These are phyloP conservation scores for human (Homo sapiens) DNA, from an alignment of 2,113 vertebrate species.

Conservation along the genomic window GRCh38 chr6:25779001-25779500, in stretches of 20 bases:
- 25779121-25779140: constrained; percentile 81
- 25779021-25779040: not conserved
- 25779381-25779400: not conserved
- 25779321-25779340: not conserved
- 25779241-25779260: not conserved
- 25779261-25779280: too few species aligned
- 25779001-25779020: not conserved
- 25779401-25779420: not conserved
- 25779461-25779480: constrained; percentile 1
- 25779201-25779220: rapidly evolving
- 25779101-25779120: constrained; percentile 76
- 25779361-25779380: not conserved
- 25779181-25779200: not conserved
- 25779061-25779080: constrained; percentile 83
- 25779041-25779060: constrained; percentile 57
- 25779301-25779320: not conserved
- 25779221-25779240: not conserved
- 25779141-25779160: constrained; percentile 87
- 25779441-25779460: not conserved
- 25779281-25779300: not conserved
- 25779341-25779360: not conserved
- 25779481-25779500: not conserved
- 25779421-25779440: not conserved
- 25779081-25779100: constrained; percentile 85
- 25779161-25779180: constrained; percentile 1